Evolutionary conservation across 2,797 vertebrate species (phyloP).

Genomic region (Dallia pectoralis): DNA sequence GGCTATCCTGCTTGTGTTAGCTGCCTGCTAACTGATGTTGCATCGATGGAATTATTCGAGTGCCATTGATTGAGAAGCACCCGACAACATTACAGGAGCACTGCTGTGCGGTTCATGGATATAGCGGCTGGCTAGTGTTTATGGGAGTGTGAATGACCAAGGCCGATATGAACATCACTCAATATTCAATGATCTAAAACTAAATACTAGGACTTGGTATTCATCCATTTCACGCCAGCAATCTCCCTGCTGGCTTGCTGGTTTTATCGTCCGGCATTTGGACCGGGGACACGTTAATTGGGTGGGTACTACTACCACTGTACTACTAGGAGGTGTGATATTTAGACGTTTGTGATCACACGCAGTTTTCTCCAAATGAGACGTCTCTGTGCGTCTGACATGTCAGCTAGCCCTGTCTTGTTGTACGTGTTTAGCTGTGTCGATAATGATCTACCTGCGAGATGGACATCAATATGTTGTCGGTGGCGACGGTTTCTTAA

Average conservation of each 20-base stretch:
- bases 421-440: too few species aligned
- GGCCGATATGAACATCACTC: neutral
- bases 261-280: conserved; percentile 44
- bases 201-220: conserved; percentile 59
- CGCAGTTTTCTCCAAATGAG: too few species aligned
- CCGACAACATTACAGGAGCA: conserved; percentile 42
- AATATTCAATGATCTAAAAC: conserved; percentile 25
- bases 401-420: too few species aligned
- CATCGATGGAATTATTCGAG: conserved; percentile 64
- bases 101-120: conserved; percentile 14
- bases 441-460: too few species aligned
- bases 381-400: too few species aligned
- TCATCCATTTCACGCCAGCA: conserved; percentile 40
- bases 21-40: conserved; percentile 53
- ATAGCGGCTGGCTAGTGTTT: conserved; percentile 47
- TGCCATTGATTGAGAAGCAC: conserved; percentile 66
- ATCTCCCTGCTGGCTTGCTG: conserved; percentile 61
- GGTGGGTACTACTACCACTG: conserved; percentile 63
- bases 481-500: too few species aligned
- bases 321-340: neutral
- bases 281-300: conserved; percentile 44
- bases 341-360: too few species aligned
- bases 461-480: too few species aligned
- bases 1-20: conserved; percentile 19
- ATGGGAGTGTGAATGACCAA: conserved; percentile 29